These are phyloP conservation scores for Neoascia interrupta DNA, from an alignment of 2,888 invertebrate species.

Conservation along the genomic window DNA sequence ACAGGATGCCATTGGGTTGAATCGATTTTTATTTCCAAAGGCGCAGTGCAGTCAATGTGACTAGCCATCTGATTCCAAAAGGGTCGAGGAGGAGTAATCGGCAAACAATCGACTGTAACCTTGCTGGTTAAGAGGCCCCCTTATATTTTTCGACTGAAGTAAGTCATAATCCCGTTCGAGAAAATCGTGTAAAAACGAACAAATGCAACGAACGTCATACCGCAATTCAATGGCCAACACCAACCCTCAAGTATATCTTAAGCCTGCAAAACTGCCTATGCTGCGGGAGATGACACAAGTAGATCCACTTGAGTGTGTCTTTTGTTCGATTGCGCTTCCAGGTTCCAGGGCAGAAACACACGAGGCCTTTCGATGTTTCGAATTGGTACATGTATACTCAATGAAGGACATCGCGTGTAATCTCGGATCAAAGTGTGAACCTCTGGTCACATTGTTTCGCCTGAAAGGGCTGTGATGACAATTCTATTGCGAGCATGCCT, in stretches of 20 bases:
- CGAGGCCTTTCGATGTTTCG: neutral
- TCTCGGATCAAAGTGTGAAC: conserved; percentile 36
- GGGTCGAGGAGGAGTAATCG: conserved; percentile 16
- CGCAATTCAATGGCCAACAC: conserved; percentile 58
- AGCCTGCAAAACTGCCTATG: conserved; percentile 44
- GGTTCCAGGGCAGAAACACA: too few relatives aligned
- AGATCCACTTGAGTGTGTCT: conserved; percentile 60
- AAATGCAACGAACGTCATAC: conserved; percentile 14
- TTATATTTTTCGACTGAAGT: conserved; percentile 1
- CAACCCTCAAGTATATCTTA: conserved; percentile 48
- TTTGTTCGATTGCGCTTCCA: conserved; percentile 44
- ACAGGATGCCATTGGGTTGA: conserved; percentile 19
- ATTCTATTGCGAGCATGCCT: conserved; percentile 46
- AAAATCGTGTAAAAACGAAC: conserved; percentile 2
- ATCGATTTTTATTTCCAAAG: conserved; percentile 59
- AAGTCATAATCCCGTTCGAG: conserved; percentile 41
- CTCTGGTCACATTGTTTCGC: conserved; percentile 27
- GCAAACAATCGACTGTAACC: conserved; percentile 51
- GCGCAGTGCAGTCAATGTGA: conserved; percentile 3
- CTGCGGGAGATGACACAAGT: conserved; percentile 45
- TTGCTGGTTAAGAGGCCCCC: conserved; percentile 5
- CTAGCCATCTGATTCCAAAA: conserved; percentile 7
- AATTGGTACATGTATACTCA: conserved; percentile 9
- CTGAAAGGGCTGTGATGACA: conserved; percentile 54
- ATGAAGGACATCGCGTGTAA: conserved; percentile 52